A percentile compares a stretch with the other conserved stretches of the same genome.
Conservation (phyloP, 1,140 invertebrate species). For the Globodera ellingtonae region DNA sequence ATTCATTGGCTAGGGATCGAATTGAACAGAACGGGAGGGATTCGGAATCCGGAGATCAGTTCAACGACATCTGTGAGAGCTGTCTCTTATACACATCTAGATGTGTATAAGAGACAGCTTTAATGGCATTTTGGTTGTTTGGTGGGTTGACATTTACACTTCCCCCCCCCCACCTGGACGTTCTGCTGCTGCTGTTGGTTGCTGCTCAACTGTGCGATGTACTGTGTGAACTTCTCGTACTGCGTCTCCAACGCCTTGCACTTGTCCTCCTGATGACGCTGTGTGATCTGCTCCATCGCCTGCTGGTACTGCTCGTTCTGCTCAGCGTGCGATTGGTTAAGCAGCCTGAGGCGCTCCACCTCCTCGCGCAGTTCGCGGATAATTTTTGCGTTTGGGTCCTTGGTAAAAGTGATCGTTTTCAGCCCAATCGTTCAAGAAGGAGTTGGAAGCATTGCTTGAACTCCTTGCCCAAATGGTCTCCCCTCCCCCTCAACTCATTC, state of each 20-base stretch:
- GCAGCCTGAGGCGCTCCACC: constrained; percentile 85
- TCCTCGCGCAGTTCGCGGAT: constrained; percentile 93
- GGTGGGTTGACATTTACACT: no score
- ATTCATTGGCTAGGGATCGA: background rate
- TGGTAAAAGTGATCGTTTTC: constrained; percentile 18
- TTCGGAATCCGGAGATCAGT: background rate
- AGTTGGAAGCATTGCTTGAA: no score
- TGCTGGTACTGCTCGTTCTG: constrained; percentile 19
- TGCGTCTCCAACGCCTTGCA: constrained; percentile 91
- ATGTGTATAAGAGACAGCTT: no score
- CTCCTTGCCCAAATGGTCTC: no score
- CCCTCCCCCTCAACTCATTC: no score
- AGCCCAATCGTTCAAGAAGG: background rate
- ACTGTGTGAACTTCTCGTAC: constrained; percentile 88
- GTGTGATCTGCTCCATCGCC: constrained; percentile 14
- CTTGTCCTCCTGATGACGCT: constrained; percentile 57
- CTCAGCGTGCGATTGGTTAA: constrained; percentile 70
- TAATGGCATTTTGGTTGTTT: constrained; percentile 24
- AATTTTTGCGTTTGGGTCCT: constrained; percentile 90
- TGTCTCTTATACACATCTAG: no score
- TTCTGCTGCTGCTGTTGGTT: background rate
- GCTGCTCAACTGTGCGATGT: constrained; percentile 73
- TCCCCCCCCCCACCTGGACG: background rate
- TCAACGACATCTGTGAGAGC: background rate
- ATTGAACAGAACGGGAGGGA: no score